Percentiles rank a stretch among this genome's conserved stretches.
phyloP scores from a whole-genome alignment of 2,888 invertebrate genomes.

The Smittia aterrima region DNA sequence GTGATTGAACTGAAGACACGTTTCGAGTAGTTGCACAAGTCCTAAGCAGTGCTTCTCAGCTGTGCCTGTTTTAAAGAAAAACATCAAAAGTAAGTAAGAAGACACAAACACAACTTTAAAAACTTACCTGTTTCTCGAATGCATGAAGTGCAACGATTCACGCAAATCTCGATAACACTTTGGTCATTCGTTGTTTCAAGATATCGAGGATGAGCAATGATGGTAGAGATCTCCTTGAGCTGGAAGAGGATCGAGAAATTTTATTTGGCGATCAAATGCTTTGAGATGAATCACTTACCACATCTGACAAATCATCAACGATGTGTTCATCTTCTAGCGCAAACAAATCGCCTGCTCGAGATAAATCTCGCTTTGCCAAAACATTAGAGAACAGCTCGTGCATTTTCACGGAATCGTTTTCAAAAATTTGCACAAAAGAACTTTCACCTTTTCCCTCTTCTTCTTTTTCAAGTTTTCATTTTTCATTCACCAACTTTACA shows the following conservation, averaged over 20 bases:
- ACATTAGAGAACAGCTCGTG: conserved; percentile 90
- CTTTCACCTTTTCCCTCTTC: too few relatives aligned
- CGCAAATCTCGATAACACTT: conserved; percentile 91
- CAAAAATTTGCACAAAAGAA: too few relatives aligned
- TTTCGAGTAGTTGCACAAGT: conserved; percentile 79
- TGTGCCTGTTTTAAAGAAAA: conserved; percentile 55
- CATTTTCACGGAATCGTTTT: conserved; percentile 56
- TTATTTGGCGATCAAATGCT: not conserved
- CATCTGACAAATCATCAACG: conserved; percentile 78
- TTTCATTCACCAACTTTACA: too few relatives aligned
- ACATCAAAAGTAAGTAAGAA: not conserved
- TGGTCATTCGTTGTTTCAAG: conserved; percentile 74
- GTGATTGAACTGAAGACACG: conserved; percentile 84
- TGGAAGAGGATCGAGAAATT: conserved; percentile 46
- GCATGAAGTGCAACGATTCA: conserved; percentile 86
- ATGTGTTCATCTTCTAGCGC: conserved; percentile 83
- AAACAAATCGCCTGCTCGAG: conserved; percentile 88
- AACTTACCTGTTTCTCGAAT: conserved; percentile 71
- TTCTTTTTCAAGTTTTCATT: too few relatives aligned
- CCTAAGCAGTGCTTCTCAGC: conserved; percentile 83
- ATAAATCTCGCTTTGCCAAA: conserved; percentile 83
- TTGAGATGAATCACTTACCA: conserved; percentile 60
- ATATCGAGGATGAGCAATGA: conserved; percentile 80
- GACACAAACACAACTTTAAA: not conserved
- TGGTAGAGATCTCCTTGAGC: conserved; percentile 73